Conservation (phyloP, 2,888 invertebrate species). For the Anticlea derivata region DNA sequence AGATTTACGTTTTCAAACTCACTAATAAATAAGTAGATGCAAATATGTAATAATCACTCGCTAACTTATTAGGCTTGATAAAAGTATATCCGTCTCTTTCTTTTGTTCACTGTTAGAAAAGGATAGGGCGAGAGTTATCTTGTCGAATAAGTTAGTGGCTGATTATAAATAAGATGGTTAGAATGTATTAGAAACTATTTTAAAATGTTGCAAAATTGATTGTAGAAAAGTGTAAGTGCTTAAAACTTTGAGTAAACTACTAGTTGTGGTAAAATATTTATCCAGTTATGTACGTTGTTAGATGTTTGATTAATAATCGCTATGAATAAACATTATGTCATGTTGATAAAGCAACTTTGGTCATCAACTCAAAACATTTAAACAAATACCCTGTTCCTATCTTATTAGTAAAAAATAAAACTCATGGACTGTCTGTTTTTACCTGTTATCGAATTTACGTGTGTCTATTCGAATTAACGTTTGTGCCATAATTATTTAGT, state of each 20-base stretch:
- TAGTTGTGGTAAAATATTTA: slow-evolving; percentile 15
- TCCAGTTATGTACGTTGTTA: slow-evolving; percentile 6
- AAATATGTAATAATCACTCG: background rate
- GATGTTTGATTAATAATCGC: slow-evolving; percentile 9
- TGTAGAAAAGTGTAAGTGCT: background rate
- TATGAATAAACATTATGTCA: slow-evolving; percentile 14
- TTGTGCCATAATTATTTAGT: slow-evolving; percentile 35
- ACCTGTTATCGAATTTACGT: slow-evolving; percentile 6
- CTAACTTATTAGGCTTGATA: too few species aligned
- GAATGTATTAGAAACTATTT: too few species aligned
- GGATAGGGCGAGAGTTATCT: too few species aligned
- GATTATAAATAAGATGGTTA: too few species aligned
- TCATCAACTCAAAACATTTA: background rate
- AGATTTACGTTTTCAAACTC: slow-evolving; percentile 1
- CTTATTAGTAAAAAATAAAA: slow-evolving; percentile 1
- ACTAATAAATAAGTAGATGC: too few species aligned
- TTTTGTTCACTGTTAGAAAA: too few species aligned
- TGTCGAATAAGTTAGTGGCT: too few species aligned
- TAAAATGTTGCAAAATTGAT: background rate
- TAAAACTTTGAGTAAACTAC: slow-evolving; percentile 9
- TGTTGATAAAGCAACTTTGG: background rate
- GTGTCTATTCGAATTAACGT: slow-evolving; percentile 29
- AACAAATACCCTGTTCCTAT: slow-evolving; percentile 2
- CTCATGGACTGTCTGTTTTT: slow-evolving; percentile 3
- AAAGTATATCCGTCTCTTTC: too few species aligned